Base-by-base conservation (phyloP, 30 jellyfish, hydroid and myxozoan genomes). In the Mastigias papua region DNA sequence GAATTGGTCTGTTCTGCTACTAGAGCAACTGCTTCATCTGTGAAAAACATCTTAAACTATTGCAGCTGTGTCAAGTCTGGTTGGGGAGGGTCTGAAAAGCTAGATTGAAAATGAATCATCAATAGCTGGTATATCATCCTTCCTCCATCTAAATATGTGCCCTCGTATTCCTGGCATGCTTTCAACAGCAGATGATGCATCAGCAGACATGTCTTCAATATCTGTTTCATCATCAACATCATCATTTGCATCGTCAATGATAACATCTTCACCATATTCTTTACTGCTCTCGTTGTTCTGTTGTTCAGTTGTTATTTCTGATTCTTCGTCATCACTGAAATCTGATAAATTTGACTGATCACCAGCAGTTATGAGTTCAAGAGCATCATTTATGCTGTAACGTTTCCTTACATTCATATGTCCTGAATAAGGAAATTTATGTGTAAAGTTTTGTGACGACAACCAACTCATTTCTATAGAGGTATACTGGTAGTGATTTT, bases 1-100 rank as follows among this genome's bases (percentile, higher is more conserved):
- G 42, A 57, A 48, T 89, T 89, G 27, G 94, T 79, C 27, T 89
- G 88, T 25, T 27, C 87, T 49, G 42, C 23, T 27, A 25, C 19
- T 4, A 19, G 42, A 23, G 9, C 74, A 63, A 8, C 17, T 10
- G 67, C 67, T 51, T 51, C 67, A 10, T 51, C 67, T 5, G 16
- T 51, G 25, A 7, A 63, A 63, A 63, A 63, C 35, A 63, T 1
- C 21, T 63, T 63, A 7, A 63, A 63, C 19, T 63, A 25, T 63
- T 21, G 74, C 3, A 63, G 46, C 23, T 34, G 74, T 63, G 74
- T 63, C 46, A 63, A 13, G 19, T 63, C 74, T 17, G 6, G 9
- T 63, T 23, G 34, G 34, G 9, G 1, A 4, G 46, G 74, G 6
- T 63, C 46, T 63, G 74, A 25, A 63, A 27, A 63, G 69, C 34